A percentile compares a stretch with the other conserved stretches of the same genome.
Evolutionary conservation across 1,140 invertebrate genomes (phyloP).

Genomic region (Pollicipes pollicipes): DNA sequence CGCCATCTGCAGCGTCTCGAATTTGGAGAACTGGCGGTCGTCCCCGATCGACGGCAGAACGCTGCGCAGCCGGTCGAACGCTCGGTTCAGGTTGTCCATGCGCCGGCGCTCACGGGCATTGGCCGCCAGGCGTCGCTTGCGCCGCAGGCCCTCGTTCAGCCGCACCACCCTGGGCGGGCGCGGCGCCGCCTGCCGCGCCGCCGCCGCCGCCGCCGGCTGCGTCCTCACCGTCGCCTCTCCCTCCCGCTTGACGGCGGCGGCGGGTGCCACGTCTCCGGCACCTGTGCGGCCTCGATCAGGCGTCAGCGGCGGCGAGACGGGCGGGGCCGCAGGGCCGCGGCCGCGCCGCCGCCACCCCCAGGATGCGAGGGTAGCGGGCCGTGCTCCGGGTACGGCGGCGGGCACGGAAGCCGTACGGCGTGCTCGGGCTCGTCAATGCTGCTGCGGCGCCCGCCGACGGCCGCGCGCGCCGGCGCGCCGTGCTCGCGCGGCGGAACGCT

Average conservation of each 20-base stretch:
- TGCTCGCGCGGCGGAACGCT: no score
- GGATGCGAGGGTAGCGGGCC: not conserved
- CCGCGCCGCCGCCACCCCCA: no score
- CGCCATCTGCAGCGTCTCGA: conserved; percentile 93
- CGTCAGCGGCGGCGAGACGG: not conserved
- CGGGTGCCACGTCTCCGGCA: no score
- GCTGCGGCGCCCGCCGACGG: no score
- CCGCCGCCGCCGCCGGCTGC: no score
- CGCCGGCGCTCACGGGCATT: conserved; percentile 77
- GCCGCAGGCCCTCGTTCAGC: conserved; percentile 35
- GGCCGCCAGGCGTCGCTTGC: conserved; percentile 66
- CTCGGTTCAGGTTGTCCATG: conserved; percentile 88
- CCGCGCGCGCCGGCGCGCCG: no score
- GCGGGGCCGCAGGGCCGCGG: not conserved
- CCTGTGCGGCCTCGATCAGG: no score
- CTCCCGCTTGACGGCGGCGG: not conserved
- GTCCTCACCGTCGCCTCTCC: not conserved
- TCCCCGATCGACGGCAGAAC: conserved; percentile 78
- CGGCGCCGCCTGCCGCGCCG: no score
- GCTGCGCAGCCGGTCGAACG: conserved; percentile 72
- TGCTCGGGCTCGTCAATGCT: no score
- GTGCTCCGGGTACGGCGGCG: not conserved
- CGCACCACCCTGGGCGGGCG: no score
- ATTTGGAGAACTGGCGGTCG: conserved; percentile 84
- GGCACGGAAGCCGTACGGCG: no score